Percentiles rank a stretch among this genome's conserved stretches.
Conservation (phyloP, 2,797 vertebrate species). For the Hylomyscus alleni region DNA sequence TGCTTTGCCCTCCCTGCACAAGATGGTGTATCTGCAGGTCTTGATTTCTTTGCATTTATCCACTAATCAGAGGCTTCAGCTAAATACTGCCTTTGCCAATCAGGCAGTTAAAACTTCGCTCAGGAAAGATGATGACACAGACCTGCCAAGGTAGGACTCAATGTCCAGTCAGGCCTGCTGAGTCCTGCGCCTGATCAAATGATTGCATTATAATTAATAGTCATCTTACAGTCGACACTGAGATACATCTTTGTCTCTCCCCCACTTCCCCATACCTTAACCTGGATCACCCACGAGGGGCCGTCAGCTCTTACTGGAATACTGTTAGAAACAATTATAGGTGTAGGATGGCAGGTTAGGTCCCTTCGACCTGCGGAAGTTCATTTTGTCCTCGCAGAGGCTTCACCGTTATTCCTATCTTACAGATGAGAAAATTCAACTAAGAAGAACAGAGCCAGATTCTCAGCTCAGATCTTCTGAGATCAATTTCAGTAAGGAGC, state of each 20-base stretch:
- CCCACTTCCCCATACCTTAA: neutral
- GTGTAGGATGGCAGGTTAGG: neutral
- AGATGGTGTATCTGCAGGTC: neutral
- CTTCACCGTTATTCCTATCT: neutral
- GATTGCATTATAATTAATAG: neutral
- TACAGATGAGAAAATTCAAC: neutral
- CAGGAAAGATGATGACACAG: conserved; percentile 28
- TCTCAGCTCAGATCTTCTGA: neutral
- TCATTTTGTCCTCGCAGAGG: neutral
- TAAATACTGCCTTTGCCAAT: neutral
- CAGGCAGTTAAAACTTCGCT: neutral
- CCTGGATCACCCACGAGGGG: neutral
- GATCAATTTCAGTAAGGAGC: neutral
- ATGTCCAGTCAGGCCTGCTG: neutral
- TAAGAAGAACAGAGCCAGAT: neutral
- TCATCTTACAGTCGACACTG: neutral
- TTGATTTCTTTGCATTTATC: neutral
- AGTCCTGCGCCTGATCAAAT: neutral
- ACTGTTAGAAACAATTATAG: neutral
- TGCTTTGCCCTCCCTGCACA: neutral
- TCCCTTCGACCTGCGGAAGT: neutral
- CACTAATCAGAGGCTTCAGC: neutral
- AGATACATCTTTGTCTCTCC: neutral
- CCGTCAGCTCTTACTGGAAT: neutral
- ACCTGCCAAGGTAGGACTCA: neutral